Base-by-base conservation (phyloP, 2,113 vertebrate genomes). In the Notothenia rossii region DNA sequence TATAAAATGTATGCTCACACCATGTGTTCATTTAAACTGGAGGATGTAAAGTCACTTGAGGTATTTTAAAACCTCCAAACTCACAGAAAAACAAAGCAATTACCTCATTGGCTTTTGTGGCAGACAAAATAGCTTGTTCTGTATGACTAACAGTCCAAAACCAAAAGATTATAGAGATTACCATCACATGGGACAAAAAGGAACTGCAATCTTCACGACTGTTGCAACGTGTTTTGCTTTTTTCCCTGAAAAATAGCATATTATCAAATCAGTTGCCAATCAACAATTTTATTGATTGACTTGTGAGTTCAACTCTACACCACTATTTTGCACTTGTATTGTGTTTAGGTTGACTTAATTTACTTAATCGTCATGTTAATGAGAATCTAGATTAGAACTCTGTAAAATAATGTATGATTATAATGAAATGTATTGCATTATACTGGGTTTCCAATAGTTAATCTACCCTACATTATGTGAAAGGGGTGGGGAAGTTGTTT, bases 231-330 rank as follows among this genome's bases (percentile, higher is more conserved):
- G 36, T 40, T 40, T 40, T 40, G 5, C 7, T 40, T 40, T 40
- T 36, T 40, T 43, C 14, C 58, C 53, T 71, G 40, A 58, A 46
- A 70, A 70, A 54, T 29, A 55, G 14, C 10, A 59, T 48, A 22
- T 58, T 22, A 25, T 56, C 9, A 48, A 25, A 56, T 46, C 3
- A 58, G 9, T 29, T 18, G 3, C 12, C 6, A 9, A 40, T 40
- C 10, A 9, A 40, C 22, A 4, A 12, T 62, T 50, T 18, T 25
- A 17, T 33, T 36, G 14, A 65, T 20, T 0, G 10, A 43, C 36
- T 62, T 6, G n/a, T 40, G 2, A 74, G 36, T 5, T 65, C 9
- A n/a, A 48, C 53, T 33, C 14, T 36, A 3, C 45, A 49, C 25
- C 20, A 20, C 3, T 49, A n/a, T 33, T n/a, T 17, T 33, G 55